These are phyloP conservation scores for Pipa parva DNA, from an alignment of 2,113 vertebrate genomes.

Conservation along the genomic window DNA sequence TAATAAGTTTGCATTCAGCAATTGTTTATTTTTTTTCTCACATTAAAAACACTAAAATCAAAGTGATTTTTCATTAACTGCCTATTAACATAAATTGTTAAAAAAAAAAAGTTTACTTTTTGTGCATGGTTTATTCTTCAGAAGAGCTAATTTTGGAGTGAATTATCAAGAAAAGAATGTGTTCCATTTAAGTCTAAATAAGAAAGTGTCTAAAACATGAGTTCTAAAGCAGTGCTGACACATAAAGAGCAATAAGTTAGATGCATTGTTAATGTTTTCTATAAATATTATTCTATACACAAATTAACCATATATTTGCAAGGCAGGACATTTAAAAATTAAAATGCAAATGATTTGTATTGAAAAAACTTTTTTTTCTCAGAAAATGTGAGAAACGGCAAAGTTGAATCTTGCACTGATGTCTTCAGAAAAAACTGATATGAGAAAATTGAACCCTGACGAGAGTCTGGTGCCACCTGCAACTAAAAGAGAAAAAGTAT, in stretches of 20 bases:
- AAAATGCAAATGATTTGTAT: conserved; percentile 12
- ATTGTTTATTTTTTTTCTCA: no score
- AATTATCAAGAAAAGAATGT: no score
- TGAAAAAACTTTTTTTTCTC: conserved; percentile 51
- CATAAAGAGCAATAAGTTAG: conserved; percentile 19
- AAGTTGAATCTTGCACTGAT: background rate
- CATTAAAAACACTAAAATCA: no score
- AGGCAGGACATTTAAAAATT: conserved; percentile 9
- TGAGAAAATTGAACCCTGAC: conserved; percentile 44
- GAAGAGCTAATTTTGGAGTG: no score
- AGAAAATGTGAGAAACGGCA: conserved; percentile 43
- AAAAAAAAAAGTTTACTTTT: no score
- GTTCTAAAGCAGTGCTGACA: background rate
- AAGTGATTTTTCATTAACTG: no score
- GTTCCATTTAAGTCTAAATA: background rate
- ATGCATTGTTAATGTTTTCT: background rate
- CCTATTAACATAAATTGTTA: no score
- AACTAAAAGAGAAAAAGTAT: conserved; percentile 46
- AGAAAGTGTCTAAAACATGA: background rate
- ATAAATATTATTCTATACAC: background rate
- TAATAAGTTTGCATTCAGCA: no score
- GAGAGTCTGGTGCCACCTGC: conserved; percentile 37
- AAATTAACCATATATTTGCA: background rate
- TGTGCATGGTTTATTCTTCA: no score
- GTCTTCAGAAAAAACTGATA: conserved; percentile 55